A percentile compares a stretch with the other conserved stretches of the same genome.
Conservation (phyloP, 2,113 vertebrate genomes). For the Chaenogobius annularis region DNA sequence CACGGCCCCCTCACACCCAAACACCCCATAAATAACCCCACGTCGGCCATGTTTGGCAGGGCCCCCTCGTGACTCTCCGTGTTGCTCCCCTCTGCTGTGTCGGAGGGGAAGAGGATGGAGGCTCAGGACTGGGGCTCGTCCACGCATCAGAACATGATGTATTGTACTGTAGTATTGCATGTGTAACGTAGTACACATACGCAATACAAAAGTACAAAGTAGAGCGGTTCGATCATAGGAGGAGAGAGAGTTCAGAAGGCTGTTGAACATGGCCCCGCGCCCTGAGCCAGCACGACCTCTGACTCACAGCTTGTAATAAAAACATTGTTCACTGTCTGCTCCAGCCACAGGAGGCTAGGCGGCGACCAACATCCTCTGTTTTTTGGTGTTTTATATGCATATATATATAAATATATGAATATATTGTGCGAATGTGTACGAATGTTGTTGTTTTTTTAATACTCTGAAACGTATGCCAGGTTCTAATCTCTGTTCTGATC, state of each 20-base stretch:
- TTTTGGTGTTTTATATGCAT: slow-evolving; percentile 80
- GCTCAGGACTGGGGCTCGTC: slow-evolving; percentile 45
- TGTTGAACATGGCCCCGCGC: slow-evolving; percentile 63
- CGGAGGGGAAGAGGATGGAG: slow-evolving; percentile 48
- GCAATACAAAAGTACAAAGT: background rate
- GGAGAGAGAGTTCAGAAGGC: slow-evolving; percentile 49
- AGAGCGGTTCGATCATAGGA: slow-evolving; percentile 1
- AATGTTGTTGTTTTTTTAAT: slow-evolving; percentile 77
- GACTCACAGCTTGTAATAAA: slow-evolving; percentile 77
- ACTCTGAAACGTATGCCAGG: slow-evolving; percentile 72
- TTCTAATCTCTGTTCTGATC: slow-evolving; percentile 58
- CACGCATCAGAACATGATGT: slow-evolving; percentile 40
- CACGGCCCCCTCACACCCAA: slow-evolving; percentile 44
- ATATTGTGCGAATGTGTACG: slow-evolving; percentile 79
- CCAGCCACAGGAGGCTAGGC: slow-evolving; percentile 74
- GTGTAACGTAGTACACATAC: background rate
- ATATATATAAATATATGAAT: slow-evolving; percentile 74
- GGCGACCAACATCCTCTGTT: slow-evolving; percentile 68
- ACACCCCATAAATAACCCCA: slow-evolving; percentile 48
- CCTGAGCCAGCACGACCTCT: slow-evolving; percentile 80
- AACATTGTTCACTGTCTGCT: slow-evolving; percentile 62
- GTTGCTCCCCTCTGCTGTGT: slow-evolving; percentile 44
- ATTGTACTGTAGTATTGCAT: background rate
- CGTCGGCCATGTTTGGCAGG: slow-evolving; percentile 55
- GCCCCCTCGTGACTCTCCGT: slow-evolving; percentile 56